Percentiles rank a stretch among this genome's conserved stretches.
Evolutionary conservation across 2,113 vertebrate genomes (phyloP).

Genomic region (Dunckerocampus dactyliophorus): DNA sequence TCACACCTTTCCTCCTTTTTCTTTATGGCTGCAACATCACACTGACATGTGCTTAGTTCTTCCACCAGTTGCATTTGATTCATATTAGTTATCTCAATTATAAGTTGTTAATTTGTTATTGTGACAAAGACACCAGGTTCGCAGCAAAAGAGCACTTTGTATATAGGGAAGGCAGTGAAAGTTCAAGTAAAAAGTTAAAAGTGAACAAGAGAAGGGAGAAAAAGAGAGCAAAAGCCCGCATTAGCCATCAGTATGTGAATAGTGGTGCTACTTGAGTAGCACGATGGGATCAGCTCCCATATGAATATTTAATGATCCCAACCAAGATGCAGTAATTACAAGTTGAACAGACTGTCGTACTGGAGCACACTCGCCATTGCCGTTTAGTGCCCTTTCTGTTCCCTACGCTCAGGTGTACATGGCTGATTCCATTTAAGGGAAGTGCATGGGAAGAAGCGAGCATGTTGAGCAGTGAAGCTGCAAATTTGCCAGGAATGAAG

Average conservation of each 20-base stretch:
- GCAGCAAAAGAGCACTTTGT: not conserved
- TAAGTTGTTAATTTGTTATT: conserved; percentile 7
- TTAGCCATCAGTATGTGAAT: conserved; percentile 34
- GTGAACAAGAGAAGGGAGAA: conserved; percentile 1
- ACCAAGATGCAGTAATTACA: conserved; percentile 69
- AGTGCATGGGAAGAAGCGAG: conserved; percentile 11
- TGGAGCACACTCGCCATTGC: conserved; percentile 45
- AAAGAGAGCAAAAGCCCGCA: conserved; percentile 24
- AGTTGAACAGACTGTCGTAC: conserved; percentile 50
- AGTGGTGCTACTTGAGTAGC: conserved; percentile 37
- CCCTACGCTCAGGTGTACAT: conserved; percentile 51
- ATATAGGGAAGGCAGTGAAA: not conserved
- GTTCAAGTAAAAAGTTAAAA: conserved; percentile 21
- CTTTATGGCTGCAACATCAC: conserved; percentile 3
- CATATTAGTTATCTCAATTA: not conserved
- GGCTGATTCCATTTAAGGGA: conserved; percentile 27
- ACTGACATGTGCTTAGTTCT: conserved; percentile 14
- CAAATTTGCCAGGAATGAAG: conserved; percentile 25
- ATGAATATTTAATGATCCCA: conserved; percentile 69
- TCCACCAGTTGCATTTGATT: conserved; percentile 4
- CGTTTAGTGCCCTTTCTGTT: conserved; percentile 47
- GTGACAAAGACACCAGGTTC: too few species aligned
- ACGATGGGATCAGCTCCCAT: conserved; percentile 43
- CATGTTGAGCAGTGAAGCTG: conserved; percentile 13
- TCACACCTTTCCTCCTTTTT: conserved; percentile 1